Evolutionary conservation across 2,888 invertebrate species (phyloP).

Genomic region (Rhogogaster chlorosoma): DNA sequence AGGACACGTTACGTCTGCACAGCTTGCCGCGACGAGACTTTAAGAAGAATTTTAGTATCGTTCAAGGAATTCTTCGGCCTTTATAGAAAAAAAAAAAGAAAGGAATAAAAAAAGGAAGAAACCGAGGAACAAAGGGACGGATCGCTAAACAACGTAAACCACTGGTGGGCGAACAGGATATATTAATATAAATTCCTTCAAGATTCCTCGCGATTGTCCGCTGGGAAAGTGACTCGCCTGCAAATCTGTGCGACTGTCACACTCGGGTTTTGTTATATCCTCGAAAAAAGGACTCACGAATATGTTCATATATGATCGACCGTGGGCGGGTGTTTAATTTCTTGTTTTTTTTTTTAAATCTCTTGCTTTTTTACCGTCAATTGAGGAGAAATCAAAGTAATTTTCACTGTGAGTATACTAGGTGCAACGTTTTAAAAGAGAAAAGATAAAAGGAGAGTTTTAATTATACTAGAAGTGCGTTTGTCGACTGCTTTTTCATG

Average conservation of each 20-base stretch:
- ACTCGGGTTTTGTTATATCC: background rate
- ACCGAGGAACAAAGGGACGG: background rate
- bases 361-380: background rate
- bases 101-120: background rate
- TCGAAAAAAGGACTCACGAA: background rate
- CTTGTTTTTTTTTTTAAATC: background rate
- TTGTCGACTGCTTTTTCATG: background rate
- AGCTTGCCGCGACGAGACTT: background rate
- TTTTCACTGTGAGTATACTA: background rate
- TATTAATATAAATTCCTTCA: slow-evolving; percentile 42
- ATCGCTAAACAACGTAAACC: slow-evolving; percentile 10
- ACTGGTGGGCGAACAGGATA: slow-evolving; percentile 45
- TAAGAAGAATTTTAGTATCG: slow-evolving; percentile 13
- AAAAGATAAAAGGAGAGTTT: background rate
- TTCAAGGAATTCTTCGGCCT: background rate
- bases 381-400: background rate
- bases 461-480: background rate
- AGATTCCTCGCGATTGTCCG: slow-evolving; percentile 39
- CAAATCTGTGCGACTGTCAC: background rate
- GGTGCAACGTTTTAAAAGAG: background rate
- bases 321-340: background rate
- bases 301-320: background rate
- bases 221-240: slow-evolving; percentile 5
- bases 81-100: background rate
- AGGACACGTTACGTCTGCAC: slow-evolving; percentile 57